A percentile compares a stretch with the other conserved stretches of the same genome.
Evolutionary conservation across 2,113 vertebrate genomes (phyloP).

Genomic region (Pavo muticus): DNA sequence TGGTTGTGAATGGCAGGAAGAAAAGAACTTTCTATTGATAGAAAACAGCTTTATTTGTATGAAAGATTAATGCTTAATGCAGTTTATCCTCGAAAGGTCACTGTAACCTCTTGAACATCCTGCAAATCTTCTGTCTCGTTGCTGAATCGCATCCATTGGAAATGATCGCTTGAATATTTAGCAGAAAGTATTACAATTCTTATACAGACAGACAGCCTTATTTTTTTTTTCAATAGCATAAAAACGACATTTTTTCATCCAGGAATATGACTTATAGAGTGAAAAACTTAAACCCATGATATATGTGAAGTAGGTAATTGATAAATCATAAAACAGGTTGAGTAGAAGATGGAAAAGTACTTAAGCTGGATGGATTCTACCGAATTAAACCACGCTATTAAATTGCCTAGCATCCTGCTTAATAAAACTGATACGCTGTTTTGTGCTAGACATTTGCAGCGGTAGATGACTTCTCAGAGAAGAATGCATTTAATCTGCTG

Average conservation of each 20-base stretch:
- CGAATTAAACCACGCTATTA: conserved; percentile 4
- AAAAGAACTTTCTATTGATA: background rate
- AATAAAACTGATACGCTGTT: conserved; percentile 47
- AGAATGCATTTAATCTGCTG: fast-evolving
- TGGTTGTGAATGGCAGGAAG: background rate
- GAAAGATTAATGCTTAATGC: background rate
- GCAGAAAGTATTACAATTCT: background rate
- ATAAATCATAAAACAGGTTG: conserved; percentile 35
- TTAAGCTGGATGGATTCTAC: conserved; percentile 6
- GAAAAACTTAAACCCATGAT: background rate
- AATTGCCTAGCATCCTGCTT: conserved; percentile 39
- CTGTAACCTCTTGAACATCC: background rate
- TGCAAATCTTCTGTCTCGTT: background rate
- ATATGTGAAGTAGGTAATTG: conserved; percentile 26
- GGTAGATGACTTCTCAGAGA: background rate
- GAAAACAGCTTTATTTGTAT: conserved; percentile 6
- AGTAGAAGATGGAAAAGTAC: conserved; percentile 46
- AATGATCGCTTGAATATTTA: background rate
- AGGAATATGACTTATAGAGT: conserved; percentile 34
- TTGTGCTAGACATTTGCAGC: background rate
- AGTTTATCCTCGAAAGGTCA: background rate
- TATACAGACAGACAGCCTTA: fast-evolving
- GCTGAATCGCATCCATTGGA: background rate
- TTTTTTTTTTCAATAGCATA: background rate
- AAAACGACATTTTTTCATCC: background rate